phyloP scores from a whole-genome alignment of 2,888 invertebrate genomes.

The Drosophila picticornis region DNA sequence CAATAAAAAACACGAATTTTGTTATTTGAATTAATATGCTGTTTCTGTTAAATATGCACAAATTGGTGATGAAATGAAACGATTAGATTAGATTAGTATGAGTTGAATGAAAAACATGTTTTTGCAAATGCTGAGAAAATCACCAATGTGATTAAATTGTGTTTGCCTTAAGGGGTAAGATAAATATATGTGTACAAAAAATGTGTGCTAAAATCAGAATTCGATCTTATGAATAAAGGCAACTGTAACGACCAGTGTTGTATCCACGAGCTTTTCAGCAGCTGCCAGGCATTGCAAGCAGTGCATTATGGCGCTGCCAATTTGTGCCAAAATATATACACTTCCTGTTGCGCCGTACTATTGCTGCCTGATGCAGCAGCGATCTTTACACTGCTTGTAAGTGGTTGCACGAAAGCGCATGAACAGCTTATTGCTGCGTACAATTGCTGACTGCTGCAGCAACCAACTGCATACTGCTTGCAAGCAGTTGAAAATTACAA shows the following conservation, averaged over 20 bases:
- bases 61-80: neutral
- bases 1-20: slow-evolving; percentile 54
- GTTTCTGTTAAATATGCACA: slow-evolving; percentile 23
- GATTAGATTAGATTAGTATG: too few species aligned
- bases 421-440: neutral
- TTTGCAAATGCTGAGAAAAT: neutral
- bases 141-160: neutral
- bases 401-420: neutral
- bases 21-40: slow-evolving; percentile 44
- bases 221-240: neutral
- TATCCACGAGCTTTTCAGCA: slow-evolving; percentile 2
- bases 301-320: slow-evolving; percentile 17
- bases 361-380: slow-evolving; percentile 10
- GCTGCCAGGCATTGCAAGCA: neutral
- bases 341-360: neutral
- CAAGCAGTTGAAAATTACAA: slow-evolving; percentile 29
- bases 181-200: neutral
- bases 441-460: slow-evolving; percentile 18
- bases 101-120: neutral
- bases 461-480: fast-evolving
- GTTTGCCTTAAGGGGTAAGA: neutral
- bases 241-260: neutral
- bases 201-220: neutral
- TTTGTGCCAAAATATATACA: neutral
- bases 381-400: slow-evolving; percentile 25